A percentile compares a stretch with the other conserved stretches of the same genome.
Evolutionary conservation across 1,140 invertebrate species (phyloP).

Genomic region (Lucilia sericata): DNA sequence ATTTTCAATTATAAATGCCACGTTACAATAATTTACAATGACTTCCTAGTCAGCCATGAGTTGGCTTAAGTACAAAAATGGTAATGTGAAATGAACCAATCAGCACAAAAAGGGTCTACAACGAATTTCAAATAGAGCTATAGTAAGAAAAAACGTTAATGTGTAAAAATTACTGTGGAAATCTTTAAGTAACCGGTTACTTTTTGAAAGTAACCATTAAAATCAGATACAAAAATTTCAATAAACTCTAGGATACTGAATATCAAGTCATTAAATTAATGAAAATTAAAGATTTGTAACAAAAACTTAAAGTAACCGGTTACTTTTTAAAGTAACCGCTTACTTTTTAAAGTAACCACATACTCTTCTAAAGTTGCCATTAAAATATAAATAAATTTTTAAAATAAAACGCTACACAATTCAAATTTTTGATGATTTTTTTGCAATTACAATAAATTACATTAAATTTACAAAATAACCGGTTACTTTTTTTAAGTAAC

Average conservation of each 20-base stretch:
- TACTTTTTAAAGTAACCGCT: not conserved
- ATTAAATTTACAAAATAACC: no score
- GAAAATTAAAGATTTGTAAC: no score
- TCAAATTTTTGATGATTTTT: no score
- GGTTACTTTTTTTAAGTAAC: no score
- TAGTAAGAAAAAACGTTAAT: not conserved
- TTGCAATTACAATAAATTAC: no score
- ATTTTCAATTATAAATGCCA: slow-evolving; percentile 17
- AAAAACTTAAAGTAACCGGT: not conserved
- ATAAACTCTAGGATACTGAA: not conserved
- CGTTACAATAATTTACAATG: slow-evolving; percentile 9
- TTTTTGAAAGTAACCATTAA: not conserved
- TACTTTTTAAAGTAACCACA: not conserved
- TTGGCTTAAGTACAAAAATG: not conserved
- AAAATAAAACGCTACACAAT: no score
- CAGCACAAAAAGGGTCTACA: not conserved
- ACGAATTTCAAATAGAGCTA: not conserved
- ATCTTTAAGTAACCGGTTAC: not conserved
- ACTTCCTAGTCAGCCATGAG: not conserved
- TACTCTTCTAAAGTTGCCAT: no score
- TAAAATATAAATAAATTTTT: no score
- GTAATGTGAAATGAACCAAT: not conserved
- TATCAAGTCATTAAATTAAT: not conserved
- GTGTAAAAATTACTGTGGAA: not conserved
- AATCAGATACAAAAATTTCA: not conserved